Percentiles rank a stretch among this genome's conserved stretches.
Conservation (phyloP, 1,140 invertebrate genomes). For the Brachionus sp. region DNA sequence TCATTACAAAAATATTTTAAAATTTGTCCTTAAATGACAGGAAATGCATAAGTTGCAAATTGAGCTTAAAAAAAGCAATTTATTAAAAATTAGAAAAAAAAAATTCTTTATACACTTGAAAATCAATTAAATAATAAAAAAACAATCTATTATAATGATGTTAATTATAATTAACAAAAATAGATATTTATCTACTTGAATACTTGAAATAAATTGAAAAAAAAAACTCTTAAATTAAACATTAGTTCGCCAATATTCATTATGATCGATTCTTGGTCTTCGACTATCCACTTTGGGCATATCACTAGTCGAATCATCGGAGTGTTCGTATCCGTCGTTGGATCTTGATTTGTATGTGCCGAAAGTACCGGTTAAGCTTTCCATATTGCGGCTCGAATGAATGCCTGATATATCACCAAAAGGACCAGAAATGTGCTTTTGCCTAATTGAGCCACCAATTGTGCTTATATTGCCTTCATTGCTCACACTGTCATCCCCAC, state of each 20-base stretch:
- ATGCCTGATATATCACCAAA: constrained; percentile 22
- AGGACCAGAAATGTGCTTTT: constrained; percentile 21
- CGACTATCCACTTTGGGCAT: not conserved
- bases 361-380: constrained; percentile 16
- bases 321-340: constrained; percentile 12
- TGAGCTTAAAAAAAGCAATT: not conserved
- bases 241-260: constrained; percentile 44
- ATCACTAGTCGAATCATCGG: not conserved
- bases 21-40: too few relatives aligned
- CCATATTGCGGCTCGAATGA: not conserved
- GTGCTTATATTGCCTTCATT: constrained; percentile 15
- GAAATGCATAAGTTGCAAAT: not conserved
- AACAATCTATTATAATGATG: not conserved
- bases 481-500: not conserved
- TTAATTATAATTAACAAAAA: not conserved
- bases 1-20: too few relatives aligned
- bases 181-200: not conserved
- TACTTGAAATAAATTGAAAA: not conserved
- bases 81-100: not conserved
- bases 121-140: not conserved
- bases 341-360: constrained; percentile 29
- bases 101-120: not conserved
- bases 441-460: constrained; percentile 1
- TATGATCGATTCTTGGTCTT: constrained; percentile 6
- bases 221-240: not conserved